Base-by-base conservation (phyloP, 2,888 invertebrate species). In the Branchipolynoe longqiensis region DNA sequence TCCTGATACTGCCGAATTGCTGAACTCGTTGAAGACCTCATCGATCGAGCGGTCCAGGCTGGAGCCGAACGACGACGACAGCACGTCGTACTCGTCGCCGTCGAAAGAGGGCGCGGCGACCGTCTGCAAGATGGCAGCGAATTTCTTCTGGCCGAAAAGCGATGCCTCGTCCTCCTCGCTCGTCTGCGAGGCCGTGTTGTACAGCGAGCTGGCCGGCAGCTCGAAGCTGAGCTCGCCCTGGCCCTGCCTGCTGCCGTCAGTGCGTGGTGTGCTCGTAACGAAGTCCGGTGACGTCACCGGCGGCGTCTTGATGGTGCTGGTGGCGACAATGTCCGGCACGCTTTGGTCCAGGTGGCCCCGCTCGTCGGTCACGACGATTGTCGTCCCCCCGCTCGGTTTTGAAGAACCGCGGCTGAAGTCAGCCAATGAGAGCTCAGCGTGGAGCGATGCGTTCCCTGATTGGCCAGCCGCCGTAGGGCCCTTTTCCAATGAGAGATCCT, bases 31-130 rank as follows among this genome's bases (percentile, higher is more conserved):
- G 48, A 78, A 78, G 48, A 78, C 78, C 48, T 78, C 78, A 31
- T 78, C 78, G 28, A 78, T 78, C 8, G 78, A 78, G 31, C 78
- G 78, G 48, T 78, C 78, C n/a, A 78, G 78, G 31, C 78, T 78
- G 78, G 78, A 78, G 22, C 78, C 78, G 28, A 78, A 78, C 1
- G 83, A 83, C 14, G 74, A 85, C 1, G 69, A 83, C 1, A 74
- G 33, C 14, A 74, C 22, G 48, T 87, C 87, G 28, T 81, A 83
- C 33, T 85, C 85, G 4, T 88, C 88, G 3, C 83, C 85, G 31
- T 89, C 89, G 56, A 89, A 85, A 1, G 88, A 87, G n/a, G 89
- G 89, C 54, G 84, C 56, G 1, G 86, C 84, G 54, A 88, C 89
- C 22, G 89, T 89, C 40, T 88, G 83, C 41, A 89, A 62, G 33